Evolutionary conservation across 2,888 invertebrate genomes (phyloP), one percentile per base, ranked within the genome.

Genomic region (Tachina lurida): DNA sequence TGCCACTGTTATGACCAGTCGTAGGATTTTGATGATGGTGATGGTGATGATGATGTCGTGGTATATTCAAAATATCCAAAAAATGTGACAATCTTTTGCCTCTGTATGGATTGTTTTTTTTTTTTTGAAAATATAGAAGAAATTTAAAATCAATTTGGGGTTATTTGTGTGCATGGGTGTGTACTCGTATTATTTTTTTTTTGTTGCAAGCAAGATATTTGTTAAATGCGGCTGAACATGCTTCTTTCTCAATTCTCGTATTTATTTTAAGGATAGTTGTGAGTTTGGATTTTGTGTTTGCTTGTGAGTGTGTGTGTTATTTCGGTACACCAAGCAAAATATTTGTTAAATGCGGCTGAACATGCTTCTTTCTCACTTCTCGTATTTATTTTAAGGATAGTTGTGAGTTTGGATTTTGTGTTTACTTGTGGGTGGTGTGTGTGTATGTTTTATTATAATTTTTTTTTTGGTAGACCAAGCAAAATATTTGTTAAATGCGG

Each of bases 51-150:
- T 63, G 88, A 39, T 87, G 86, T 19, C 87, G 86, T 41, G 86
- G 87, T 43, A 89, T 84, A 80, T 89, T 89, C 62, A 89, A 80
- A 71, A 87, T 88, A 60, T 88, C 89, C 89, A 89, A 88, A 63
- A 90, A 88, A 87, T 90, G 88, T 56, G 88, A 87, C 49, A 89
- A 76, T 47, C 88, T 87, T 31, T 83, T 80, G 43, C 87, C 86
- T 82, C 87, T 88, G 78, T 47, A 1, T 47, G 4, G 12, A 31
- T 65, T 19, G 15, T 15, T 41, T 54, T 19, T 45, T 47, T 31
- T 31, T 31, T 31, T 31, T 31, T 31, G 45, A 39, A 58, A 54
- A 52, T 41, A 54, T 63, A 22, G n/a, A 56, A 76, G 47, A 80
- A 12, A 47, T 68, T 67, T 58, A 54, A 54, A 52, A 58, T 80